These are phyloP conservation scores for Prorops nasuta DNA, from an alignment of 1,140 invertebrate genomes.

Conservation along the genomic window DNA sequence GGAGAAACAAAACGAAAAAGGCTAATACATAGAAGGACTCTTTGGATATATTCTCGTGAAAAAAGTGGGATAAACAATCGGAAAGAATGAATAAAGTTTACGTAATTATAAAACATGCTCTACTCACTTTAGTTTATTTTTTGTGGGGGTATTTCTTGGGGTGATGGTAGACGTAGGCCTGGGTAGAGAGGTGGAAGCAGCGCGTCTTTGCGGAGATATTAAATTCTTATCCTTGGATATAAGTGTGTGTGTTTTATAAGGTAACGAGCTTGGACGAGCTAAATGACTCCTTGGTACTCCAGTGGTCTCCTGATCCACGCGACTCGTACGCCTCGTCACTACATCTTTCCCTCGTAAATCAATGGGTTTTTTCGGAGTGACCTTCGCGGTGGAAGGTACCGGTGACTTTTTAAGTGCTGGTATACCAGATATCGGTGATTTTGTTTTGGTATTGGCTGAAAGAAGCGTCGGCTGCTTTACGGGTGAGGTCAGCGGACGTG, in stretches of 20 bases:
- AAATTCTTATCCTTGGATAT: constrained; percentile 49
- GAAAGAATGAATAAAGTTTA: no score
- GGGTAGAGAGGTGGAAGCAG: constrained; percentile 63
- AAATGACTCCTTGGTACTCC: constrained; percentile 46
- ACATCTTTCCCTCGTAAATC: constrained; percentile 36
- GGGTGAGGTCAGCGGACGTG: constrained; percentile 66
- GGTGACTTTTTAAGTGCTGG: constrained; percentile 44
- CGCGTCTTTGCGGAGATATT: constrained; percentile 60
- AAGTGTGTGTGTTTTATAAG: constrained; percentile 61
- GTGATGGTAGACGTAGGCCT: constrained; percentile 44
- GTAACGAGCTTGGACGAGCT: constrained; percentile 63
- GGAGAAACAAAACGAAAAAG: no score
- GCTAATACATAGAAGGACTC: no score
- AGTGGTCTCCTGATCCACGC: constrained; percentile 59
- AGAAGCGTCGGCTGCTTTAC: constrained; percentile 58
- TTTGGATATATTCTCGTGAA: no score
- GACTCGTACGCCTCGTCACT: constrained; percentile 53
- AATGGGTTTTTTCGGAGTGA: constrained; percentile 27
- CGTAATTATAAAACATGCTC: no score
- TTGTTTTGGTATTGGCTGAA: constrained; percentile 39
- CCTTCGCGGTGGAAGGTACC: constrained; percentile 19
- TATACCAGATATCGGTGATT: constrained; percentile 40
- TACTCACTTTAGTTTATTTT: constrained; percentile 54
- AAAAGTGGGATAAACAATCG: no score
- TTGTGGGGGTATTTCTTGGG: constrained; percentile 38